These are phyloP conservation scores for Antheraea mylitta DNA, from an alignment of 1,140 invertebrate species.

Conservation along the genomic window DNA sequence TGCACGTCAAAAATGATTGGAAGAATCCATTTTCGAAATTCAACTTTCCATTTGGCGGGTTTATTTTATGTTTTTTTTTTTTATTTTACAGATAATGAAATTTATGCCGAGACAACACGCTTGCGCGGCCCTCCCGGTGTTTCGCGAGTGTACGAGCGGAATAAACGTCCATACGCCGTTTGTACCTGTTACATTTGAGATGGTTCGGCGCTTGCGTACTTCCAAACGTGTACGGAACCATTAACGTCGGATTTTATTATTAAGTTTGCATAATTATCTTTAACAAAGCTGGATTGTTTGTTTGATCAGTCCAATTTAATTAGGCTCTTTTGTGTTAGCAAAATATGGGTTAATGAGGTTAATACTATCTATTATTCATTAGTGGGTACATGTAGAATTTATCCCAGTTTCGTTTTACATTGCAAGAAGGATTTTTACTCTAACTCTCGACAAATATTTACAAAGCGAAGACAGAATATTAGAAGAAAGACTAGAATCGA, in stretches of 20 bases:
- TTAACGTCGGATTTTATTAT: conserved; percentile 23
- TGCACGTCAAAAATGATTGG: conserved; percentile 3
- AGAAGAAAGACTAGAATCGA: too few relatives aligned
- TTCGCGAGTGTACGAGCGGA: conserved; percentile 51
- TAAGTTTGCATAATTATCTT: conserved; percentile 31
- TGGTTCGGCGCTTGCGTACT: conserved; percentile 64
- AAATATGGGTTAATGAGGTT: neutral
- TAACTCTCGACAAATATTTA: too few relatives aligned
- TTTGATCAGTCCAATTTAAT: conserved; percentile 23
- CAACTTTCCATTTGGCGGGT: conserved; percentile 34
- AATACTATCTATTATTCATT: too few relatives aligned
- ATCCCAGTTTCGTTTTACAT: too few relatives aligned
- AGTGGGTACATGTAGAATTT: too few relatives aligned
- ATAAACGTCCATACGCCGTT: conserved; percentile 39
- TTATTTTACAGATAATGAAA: conserved; percentile 30
- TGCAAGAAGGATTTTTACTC: too few relatives aligned
- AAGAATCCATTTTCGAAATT: conserved; percentile 42
- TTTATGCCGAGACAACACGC: conserved; percentile 42
- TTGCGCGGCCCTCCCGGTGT: conserved; percentile 45
- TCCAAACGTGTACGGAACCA: conserved; percentile 22
- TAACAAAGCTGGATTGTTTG: conserved; percentile 28
- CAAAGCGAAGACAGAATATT: too few relatives aligned
- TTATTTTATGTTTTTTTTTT: conserved; percentile 48
- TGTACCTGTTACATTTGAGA: conserved; percentile 63
- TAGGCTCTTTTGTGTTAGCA: neutral